A percentile compares a stretch with the other conserved stretches of the same genome.
Evolutionary conservation across 1,140 invertebrate species (phyloP).

Genomic region (Pomacea maculata): DNA sequence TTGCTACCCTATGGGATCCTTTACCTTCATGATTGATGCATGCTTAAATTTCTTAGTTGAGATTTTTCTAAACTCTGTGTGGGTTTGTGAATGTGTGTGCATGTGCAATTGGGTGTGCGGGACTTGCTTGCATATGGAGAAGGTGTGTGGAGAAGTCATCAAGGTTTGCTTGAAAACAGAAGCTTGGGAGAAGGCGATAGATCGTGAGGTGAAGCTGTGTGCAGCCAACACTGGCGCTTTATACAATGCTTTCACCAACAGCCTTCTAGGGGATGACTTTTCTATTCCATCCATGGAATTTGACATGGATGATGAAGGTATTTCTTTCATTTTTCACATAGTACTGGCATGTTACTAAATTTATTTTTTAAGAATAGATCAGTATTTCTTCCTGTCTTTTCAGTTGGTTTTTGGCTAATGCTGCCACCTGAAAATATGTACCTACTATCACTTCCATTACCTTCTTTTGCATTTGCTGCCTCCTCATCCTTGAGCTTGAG

Average conservation of each 20-base stretch:
- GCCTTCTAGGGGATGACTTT: conserved; percentile 63
- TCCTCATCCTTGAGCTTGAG: too few species aligned
- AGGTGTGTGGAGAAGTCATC: conserved; percentile 77
- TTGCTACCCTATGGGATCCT: too few species aligned
- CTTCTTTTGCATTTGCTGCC: too few species aligned
- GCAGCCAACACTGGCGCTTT: conserved; percentile 84
- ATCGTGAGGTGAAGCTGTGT: conserved; percentile 84
- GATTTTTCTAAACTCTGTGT: background rate
- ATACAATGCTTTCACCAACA: conserved; percentile 60
- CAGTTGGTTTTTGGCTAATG: background rate
- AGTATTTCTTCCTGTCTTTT: background rate
- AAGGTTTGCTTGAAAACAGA: conserved; percentile 82
- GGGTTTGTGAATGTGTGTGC: background rate
- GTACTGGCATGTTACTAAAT: conserved; percentile 17
- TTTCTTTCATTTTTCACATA: conserved; percentile 9
- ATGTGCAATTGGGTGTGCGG: background rate
- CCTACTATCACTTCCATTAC: too few species aligned
- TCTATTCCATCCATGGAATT: conserved; percentile 52
- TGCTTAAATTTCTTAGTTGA: too few species aligned
- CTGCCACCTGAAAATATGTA: too few species aligned
- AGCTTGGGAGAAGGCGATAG: conserved; percentile 82
- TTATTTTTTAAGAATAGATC: background rate
- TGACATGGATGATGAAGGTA: conserved; percentile 43
- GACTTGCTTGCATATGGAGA: conserved; percentile 38
- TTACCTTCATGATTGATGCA: too few species aligned